A percentile compares a stretch with the other conserved stretches of the same genome.
These are phyloP conservation scores for Autographa gamma DNA, from an alignment of 2,888 invertebrate genomes.

Conservation along the genomic window DNA sequence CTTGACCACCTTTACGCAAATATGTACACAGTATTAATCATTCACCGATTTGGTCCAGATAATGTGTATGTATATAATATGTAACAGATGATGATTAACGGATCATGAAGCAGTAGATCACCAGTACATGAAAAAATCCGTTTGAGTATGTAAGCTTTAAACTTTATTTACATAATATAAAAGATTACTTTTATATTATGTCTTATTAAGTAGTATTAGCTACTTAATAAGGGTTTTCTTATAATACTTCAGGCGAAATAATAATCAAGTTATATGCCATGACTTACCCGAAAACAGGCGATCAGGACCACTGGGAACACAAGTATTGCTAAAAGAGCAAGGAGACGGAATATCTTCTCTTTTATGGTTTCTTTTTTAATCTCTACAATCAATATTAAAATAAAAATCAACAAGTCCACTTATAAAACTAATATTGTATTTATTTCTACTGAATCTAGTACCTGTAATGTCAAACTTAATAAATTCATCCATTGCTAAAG, in stretches of 20 bases:
- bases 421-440: not conserved
- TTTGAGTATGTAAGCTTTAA: no score
- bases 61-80: no score
- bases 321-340: slow-evolving; percentile 63
- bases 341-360: slow-evolving; percentile 64
- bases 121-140: no score
- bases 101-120: no score
- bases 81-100: no score
- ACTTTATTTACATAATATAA: no score
- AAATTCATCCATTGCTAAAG: not conserved
- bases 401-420: not conserved
- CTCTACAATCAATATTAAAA: slow-evolving; percentile 58
- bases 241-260: no score
- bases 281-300: slow-evolving; percentile 68
- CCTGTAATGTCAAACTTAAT: slow-evolving; percentile 20
- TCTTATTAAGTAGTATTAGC: no score
- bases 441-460: not conserved
- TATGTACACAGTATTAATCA: not conserved
- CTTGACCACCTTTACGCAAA: slow-evolving; percentile 77
- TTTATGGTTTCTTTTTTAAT: slow-evolving; percentile 51
- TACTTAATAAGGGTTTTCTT: no score
- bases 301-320: slow-evolving; percentile 67
- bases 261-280: no score
- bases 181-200: no score
- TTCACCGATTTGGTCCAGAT: no score